Conservation (phyloP, 2,888 invertebrate genomes). For the Patella ulyssiponensis region DNA sequence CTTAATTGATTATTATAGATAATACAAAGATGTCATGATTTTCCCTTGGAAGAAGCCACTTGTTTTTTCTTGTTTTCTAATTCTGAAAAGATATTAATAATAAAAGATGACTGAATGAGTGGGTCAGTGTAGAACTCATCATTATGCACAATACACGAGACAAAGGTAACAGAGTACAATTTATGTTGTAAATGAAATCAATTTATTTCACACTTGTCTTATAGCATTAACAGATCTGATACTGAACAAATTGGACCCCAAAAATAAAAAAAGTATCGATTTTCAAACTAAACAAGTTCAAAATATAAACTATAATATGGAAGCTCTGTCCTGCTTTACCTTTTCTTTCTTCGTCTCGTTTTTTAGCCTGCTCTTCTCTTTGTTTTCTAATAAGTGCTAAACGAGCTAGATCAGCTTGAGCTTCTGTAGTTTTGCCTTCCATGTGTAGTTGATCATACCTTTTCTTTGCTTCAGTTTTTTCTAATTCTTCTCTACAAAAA, state of each 20-base stretch:
- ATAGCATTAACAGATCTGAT: too few relatives aligned
- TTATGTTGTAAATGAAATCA: too few relatives aligned
- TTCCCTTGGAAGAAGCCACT: conserved; percentile 39
- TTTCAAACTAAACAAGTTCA: conserved; percentile 6
- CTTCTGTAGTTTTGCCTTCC: conserved; percentile 96
- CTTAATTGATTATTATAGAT: not conserved
- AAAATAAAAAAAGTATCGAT: too few relatives aligned
- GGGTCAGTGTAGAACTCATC: too few relatives aligned
- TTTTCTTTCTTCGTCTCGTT: conserved; percentile 88
- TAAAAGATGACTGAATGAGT: not conserved
- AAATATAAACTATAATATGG: not conserved
- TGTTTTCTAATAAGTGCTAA: conserved; percentile 95
- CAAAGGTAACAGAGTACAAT: too few relatives aligned
- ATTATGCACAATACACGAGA: too few relatives aligned
- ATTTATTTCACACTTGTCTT: too few relatives aligned
- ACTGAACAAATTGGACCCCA: too few relatives aligned
- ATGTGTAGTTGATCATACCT: conserved; percentile 94
- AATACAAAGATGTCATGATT: conserved; percentile 36
- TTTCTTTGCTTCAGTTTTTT: conserved; percentile 89
- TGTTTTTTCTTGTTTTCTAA: conserved; percentile 39
- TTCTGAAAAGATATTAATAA: conserved; percentile 33
- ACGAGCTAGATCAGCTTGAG: conserved; percentile 92
- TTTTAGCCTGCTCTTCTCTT: conserved; percentile 93
- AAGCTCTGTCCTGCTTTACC: conserved; percentile 31
- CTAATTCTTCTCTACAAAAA: conserved; percentile 85